A percentile compares a stretch with the other conserved stretches of the same genome.
Conservation (phyloP, 2,113 vertebrate species). For the Anolis carolinensis region DNA sequence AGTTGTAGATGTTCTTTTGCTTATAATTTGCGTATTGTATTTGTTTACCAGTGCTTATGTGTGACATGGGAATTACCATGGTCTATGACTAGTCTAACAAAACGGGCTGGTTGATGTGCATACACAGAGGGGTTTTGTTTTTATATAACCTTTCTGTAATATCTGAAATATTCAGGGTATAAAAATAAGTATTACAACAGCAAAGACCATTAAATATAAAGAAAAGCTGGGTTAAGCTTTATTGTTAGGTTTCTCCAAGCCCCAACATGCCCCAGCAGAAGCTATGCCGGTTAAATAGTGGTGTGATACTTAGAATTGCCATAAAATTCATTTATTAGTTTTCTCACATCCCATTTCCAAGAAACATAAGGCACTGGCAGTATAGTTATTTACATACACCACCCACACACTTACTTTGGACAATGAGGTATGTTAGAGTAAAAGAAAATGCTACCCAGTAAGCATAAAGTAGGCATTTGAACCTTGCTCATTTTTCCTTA, state of each 20-base stretch:
- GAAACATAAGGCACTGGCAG: no score
- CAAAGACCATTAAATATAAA: background rate
- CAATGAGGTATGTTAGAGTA: background rate
- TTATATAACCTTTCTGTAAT: background rate
- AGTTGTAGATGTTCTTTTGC: background rate
- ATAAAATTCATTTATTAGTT: background rate
- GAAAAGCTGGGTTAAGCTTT: background rate
- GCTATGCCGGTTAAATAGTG: background rate
- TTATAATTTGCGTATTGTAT: background rate
- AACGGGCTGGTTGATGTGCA: background rate
- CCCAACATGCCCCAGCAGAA: background rate
- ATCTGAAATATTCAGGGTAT: background rate
- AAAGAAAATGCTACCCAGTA: background rate
- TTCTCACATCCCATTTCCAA: background rate
- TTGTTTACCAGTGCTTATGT: background rate
- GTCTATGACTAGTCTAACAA: background rate
- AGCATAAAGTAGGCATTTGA: background rate
- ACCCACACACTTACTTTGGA: background rate
- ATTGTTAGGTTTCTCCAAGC: background rate
- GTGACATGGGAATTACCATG: background rate
- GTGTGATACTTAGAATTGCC: background rate
- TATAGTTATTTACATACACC: background rate
- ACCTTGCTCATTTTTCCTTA: background rate
- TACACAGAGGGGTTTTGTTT: background rate
- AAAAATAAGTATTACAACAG: background rate